Conservation (phyloP, 2,113 vertebrate species). For the Crotalus horridus region DNA sequence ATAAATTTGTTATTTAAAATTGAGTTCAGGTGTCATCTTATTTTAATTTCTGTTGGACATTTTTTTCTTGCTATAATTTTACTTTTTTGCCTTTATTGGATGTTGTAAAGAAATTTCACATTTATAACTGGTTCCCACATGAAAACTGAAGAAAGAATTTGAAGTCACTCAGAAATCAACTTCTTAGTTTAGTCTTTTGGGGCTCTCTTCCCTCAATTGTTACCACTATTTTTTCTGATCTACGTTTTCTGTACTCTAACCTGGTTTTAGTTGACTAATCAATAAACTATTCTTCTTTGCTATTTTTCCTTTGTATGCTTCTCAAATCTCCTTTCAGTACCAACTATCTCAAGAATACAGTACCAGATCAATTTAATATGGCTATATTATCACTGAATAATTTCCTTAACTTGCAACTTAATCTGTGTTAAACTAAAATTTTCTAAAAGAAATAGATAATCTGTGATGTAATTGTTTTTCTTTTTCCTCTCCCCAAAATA, state of each 20-base stretch:
- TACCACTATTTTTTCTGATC: not conserved
- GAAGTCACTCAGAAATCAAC: not conserved
- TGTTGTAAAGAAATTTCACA: not conserved
- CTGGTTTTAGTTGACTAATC: not conserved
- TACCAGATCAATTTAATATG: not conserved
- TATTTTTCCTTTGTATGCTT: not conserved
- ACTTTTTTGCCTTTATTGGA: not conserved
- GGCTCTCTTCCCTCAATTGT: not conserved
- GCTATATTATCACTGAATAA: not conserved
- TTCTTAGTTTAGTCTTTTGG: not conserved
- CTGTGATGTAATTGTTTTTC: not conserved
- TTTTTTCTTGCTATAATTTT: not conserved
- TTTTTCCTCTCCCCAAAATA: not conserved
- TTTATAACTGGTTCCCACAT: not conserved
- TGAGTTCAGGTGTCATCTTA: constrained; percentile 18
- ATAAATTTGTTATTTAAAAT: constrained; percentile 18
- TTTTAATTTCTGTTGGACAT: not conserved
- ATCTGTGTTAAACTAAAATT: not conserved
- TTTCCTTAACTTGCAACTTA: not conserved
- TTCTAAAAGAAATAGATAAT: not conserved
- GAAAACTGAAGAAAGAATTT: not conserved
- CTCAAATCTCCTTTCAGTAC: not conserved
- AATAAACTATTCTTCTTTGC: not conserved
- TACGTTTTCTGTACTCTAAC: not conserved
- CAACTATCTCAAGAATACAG: not conserved